A percentile compares a stretch with the other conserved stretches of the same genome.
Conservation (phyloP, 2,888 invertebrate genomes). For the Calliphora vomitoria region DNA sequence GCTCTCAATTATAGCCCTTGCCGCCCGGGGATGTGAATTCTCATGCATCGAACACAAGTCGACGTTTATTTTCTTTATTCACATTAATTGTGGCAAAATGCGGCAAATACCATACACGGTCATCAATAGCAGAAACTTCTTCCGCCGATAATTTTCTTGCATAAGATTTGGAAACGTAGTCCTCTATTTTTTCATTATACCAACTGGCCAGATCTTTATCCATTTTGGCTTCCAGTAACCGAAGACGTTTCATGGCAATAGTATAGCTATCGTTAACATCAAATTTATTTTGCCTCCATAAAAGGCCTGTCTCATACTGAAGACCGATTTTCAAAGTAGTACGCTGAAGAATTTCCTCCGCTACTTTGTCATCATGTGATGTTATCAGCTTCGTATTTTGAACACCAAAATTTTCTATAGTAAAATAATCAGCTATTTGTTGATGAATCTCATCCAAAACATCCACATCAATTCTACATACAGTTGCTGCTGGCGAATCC, state of each 20-base stretch:
- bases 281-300: conserved; percentile 49
- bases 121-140: too few species aligned
- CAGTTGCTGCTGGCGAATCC: background rate
- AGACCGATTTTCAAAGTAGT: conserved; percentile 37
- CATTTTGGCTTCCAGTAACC: conserved; percentile 48
- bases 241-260: conserved; percentile 52
- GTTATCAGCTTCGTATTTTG: conserved; percentile 25
- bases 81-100: too few species aligned
- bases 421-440: conserved; percentile 49
- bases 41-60: too few species aligned
- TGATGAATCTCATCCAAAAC: conserved; percentile 39
- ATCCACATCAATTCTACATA: conserved; percentile 19
- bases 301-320: conserved; percentile 47
- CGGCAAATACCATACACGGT: too few species aligned
- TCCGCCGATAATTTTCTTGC: too few species aligned
- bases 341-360: conserved; percentile 44
- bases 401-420: conserved; percentile 49
- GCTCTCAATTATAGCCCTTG: conserved; percentile 61
- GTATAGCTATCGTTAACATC: conserved; percentile 38
- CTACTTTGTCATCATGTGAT: conserved; percentile 39
- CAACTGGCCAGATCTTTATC: conserved; percentile 30
- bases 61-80: too few species aligned
- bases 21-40: conserved; percentile 47
- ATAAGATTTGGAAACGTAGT: too few species aligned
- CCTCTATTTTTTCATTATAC: too few species aligned